These are phyloP conservation scores for Drosophila formosana DNA, from an alignment of 2,888 invertebrate species.

Conservation along the genomic window DNA sequence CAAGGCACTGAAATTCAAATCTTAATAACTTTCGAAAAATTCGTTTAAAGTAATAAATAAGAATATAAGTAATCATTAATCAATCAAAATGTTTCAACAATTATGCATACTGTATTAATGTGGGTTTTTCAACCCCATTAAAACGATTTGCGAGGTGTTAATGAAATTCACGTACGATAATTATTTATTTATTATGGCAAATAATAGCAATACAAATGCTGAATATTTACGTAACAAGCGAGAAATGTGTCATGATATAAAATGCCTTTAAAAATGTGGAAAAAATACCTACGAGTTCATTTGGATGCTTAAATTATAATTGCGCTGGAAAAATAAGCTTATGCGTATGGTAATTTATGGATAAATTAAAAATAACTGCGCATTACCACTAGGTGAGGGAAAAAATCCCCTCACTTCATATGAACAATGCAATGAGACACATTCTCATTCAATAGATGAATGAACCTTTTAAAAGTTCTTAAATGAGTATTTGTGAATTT, in stretches of 20 bases:
- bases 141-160: slow-evolving; percentile 37
- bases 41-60: not conserved
- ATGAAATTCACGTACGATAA: slow-evolving; percentile 46
- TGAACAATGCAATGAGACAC: not conserved
- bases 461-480: not conserved
- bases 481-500: not conserved
- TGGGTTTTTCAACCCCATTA: not conserved
- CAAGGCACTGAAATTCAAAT: not conserved
- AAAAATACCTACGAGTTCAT: not conserved
- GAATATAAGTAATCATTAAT: not conserved
- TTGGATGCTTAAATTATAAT: slow-evolving; percentile 3
- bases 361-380: slow-evolving; percentile 8
- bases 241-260: slow-evolving; percentile 26
- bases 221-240: slow-evolving; percentile 43
- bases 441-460: not conserved
- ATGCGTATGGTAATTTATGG: slow-evolving; percentile 4
- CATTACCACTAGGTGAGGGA: slow-evolving; percentile 2
- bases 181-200: slow-evolving; percentile 43
- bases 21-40: not conserved
- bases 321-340: slow-evolving; percentile 8
- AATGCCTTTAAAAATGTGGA: slow-evolving; percentile 20
- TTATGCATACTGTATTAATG: not conserved
- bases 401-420: not conserved
- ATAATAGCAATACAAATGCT: slow-evolving; percentile 27
- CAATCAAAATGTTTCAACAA: slow-evolving; percentile 5